These are phyloP conservation scores for Moxostoma hubbsi DNA, from an alignment of 2,797 vertebrate species.

Conservation along the genomic window DNA sequence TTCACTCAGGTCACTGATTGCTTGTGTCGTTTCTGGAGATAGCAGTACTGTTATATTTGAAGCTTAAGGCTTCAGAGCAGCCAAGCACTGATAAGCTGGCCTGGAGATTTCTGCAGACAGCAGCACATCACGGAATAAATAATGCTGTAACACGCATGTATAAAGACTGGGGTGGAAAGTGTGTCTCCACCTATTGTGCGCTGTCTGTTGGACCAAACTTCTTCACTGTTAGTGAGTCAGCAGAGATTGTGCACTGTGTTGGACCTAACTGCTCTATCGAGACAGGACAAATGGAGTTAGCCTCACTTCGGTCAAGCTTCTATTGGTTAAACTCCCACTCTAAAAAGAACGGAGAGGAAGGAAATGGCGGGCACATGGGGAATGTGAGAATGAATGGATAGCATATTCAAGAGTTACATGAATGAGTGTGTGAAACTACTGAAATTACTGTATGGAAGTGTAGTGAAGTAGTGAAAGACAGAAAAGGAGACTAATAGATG, in stretches of 20 bases:
- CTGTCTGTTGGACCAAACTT: neutral
- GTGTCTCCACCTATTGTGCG: neutral
- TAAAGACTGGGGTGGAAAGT: constrained; percentile 1
- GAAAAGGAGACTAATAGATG: constrained; percentile 5
- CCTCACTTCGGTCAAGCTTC: constrained; percentile 9
- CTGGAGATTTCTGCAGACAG: constrained; percentile 34
- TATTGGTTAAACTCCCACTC: constrained; percentile 21
- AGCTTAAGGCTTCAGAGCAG: constrained; percentile 22
- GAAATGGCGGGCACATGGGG: constrained; percentile 8
- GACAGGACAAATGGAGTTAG: constrained; percentile 3
- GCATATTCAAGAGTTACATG: constrained; percentile 17
- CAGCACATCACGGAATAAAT: constrained; percentile 14
- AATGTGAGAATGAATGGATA: constrained; percentile 26
- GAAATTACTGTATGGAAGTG: constrained; percentile 4
- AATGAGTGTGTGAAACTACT: constrained; percentile 17
- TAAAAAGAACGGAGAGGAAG: neutral
- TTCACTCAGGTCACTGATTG: constrained; percentile 32
- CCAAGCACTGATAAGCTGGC: constrained; percentile 21
- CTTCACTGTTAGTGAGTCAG: constrained; percentile 20
- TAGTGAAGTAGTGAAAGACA: constrained; percentile 14
- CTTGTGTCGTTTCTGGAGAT: constrained; percentile 21
- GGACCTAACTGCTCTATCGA: neutral
- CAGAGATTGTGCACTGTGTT: neutral
- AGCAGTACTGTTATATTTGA: neutral
- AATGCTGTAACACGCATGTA: constrained; percentile 4